Base-by-base conservation (phyloP, 2,888 invertebrate genomes). In the Adelognathus sp. region DNA sequence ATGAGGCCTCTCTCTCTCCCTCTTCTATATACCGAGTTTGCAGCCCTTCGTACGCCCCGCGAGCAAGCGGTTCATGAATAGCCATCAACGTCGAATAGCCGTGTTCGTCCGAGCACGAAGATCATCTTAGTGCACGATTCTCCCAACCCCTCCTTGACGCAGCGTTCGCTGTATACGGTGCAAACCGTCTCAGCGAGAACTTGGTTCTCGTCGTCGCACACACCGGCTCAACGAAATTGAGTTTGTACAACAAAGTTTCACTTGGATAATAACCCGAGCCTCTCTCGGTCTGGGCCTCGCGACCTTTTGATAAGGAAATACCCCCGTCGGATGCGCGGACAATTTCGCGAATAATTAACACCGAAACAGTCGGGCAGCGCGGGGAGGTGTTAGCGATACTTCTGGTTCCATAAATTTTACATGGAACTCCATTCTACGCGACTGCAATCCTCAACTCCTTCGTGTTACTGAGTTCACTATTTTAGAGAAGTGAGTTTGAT, bases 91-190 rank as follows among this genome's bases (percentile, higher is more conserved):
- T 79, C 64, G 66, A 70, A 74, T 61, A 70, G 66, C 64, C 61
- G 11, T 46, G 71, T 72, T 72, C 79, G 63, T 63, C 46, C 60
- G 58, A 69, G 67, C 72, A 67, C 50, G 72, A 79, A 76, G 75
- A 79, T 79, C 71, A 72, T 79, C 79, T 79, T 79, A 67, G 61
- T 56, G 75, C 56, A 75, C 75, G 29, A 67, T 79, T 75, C 76
- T 54, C 67, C 63, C 18, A 33, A 16, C 64, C 61, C 61, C 33
- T 52, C 44, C 61, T 44, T 11, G 16, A 52, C 39, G 27, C 50
- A 33, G 21, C 16, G 41, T 27, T 27, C 36, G 11, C 52, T 11
- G 50, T 24, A 39, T 50, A n/a, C 67, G 61, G 29, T 66, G 60
- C 46, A 9, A 36, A 70, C 63, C 64, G 50, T 63, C 63, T 33